These are phyloP conservation scores for Gymnocephalus cernua DNA, from an alignment of 2,113 vertebrate species.

Conservation along the genomic window DNA sequence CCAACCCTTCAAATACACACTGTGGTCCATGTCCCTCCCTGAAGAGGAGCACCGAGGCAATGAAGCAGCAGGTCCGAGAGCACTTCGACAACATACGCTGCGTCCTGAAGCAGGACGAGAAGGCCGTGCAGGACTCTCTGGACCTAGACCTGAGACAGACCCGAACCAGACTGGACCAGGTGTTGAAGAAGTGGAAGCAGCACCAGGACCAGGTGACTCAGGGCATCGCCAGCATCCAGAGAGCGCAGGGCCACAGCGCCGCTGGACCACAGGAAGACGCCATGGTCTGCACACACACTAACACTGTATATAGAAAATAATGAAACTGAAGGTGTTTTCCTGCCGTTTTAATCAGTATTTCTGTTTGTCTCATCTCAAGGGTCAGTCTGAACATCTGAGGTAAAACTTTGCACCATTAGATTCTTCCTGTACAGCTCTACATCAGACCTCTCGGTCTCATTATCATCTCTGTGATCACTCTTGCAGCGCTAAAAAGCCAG, in stretches of 20 bases:
- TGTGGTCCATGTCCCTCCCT: not conserved
- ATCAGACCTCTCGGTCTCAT: not conserved
- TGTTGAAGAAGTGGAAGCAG: constrained; percentile 76
- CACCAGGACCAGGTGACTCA: constrained; percentile 74
- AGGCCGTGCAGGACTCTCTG: constrained; percentile 69
- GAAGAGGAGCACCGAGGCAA: constrained; percentile 78
- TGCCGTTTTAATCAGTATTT: constrained; percentile 13
- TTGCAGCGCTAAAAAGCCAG: constrained; percentile 74
- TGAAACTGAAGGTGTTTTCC: not conserved
- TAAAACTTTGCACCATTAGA: constrained; percentile 38
- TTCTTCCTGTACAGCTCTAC: not conserved
- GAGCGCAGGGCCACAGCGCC: constrained; percentile 33
- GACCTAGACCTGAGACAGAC: constrained; percentile 78
- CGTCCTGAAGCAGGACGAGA: constrained; percentile 75
- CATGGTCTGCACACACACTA: constrained; percentile 36
- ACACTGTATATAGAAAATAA: not conserved
- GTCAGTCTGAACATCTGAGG: constrained; percentile 64
- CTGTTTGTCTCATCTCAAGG: constrained; percentile 61
- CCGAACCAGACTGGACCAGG: constrained; percentile 73
- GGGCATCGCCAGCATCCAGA: constrained; percentile 56
- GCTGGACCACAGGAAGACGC: constrained; percentile 2
- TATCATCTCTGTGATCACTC: not conserved
- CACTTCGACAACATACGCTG: constrained; percentile 72
- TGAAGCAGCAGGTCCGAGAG: constrained; percentile 79
- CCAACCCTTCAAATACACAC: not conserved